Percentiles rank a stretch among this genome's conserved stretches.
These are phyloP conservation scores for Neodiprion fabricii DNA, from an alignment of 1,140 invertebrate genomes.

Conservation along the genomic window DNA sequence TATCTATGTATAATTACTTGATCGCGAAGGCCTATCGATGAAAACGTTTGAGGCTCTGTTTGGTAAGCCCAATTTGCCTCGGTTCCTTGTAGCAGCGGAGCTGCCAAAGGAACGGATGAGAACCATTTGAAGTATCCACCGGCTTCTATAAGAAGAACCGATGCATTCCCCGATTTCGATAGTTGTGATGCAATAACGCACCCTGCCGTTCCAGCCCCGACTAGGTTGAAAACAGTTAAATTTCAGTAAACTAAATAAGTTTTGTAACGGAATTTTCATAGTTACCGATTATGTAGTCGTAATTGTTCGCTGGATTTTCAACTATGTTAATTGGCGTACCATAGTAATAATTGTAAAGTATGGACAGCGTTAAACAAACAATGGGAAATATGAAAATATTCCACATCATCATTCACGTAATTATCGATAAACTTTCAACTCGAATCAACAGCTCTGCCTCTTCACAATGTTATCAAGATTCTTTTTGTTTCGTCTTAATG, in stretches of 20 bases:
- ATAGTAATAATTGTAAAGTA: conserved; percentile 48
- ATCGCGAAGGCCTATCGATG: conserved; percentile 68
- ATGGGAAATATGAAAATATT: conserved; percentile 46
- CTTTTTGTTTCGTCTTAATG: background rate
- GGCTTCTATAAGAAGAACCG: conserved; percentile 74
- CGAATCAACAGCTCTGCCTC: background rate
- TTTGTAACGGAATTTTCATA: conserved; percentile 2
- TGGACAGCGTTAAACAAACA: conserved; percentile 41
- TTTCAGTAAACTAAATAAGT: background rate
- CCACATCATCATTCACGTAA: conserved; percentile 40
- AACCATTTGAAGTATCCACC: conserved; percentile 71
- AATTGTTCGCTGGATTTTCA: conserved; percentile 42
- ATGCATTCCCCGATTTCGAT: conserved; percentile 65
- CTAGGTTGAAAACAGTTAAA: conserved; percentile 48
- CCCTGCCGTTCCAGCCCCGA: conserved; percentile 83
- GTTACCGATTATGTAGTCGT: conserved; percentile 57
- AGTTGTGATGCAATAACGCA: conserved; percentile 77
- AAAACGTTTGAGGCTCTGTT: conserved; percentile 68
- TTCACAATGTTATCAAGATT: background rate
- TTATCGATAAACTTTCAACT: background rate
- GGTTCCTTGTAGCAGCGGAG: conserved; percentile 70
- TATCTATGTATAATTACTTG: conserved; percentile 50
- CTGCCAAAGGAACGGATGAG: conserved; percentile 67
- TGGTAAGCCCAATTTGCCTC: conserved; percentile 71
- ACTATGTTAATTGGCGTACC: conserved; percentile 46